A percentile compares a stretch with the other conserved stretches of the same genome.
Conservation (phyloP, 2,797 vertebrate genomes). For the Anas acuta region DNA sequence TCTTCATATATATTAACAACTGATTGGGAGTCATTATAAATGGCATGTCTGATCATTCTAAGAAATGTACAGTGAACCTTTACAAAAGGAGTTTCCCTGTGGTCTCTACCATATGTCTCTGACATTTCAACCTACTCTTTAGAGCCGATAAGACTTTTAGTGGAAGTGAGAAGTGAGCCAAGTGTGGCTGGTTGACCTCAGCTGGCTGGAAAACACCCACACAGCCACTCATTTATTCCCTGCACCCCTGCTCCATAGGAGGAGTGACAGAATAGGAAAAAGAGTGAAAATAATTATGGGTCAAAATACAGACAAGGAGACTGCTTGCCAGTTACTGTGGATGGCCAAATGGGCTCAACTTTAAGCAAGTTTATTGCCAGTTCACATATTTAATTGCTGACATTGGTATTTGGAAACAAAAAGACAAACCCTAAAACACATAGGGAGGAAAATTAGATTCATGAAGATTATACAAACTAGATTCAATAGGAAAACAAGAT, state of each 20-base stretch:
- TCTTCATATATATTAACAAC: neutral
- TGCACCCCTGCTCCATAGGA: neutral
- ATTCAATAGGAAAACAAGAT: too few relatives aligned
- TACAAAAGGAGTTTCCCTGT: neutral
- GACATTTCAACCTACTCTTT: neutral
- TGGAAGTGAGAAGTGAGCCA: neutral
- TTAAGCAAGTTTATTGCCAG: neutral
- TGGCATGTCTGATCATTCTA: neutral
- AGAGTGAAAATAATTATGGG: neutral
- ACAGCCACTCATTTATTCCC: accelerated
- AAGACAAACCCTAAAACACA: neutral
- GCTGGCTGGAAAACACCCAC: neutral
- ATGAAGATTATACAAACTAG: too few relatives aligned
- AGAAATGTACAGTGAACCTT: neutral
- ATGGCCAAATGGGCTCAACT: neutral
- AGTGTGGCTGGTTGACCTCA: neutral
- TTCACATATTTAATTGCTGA: neutral
- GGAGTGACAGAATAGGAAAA: neutral
- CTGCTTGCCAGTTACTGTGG: neutral
- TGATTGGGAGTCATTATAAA: neutral
- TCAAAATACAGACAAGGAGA: neutral
- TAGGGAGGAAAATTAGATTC: neutral
- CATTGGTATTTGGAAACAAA: neutral
- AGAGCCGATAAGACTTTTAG: neutral
- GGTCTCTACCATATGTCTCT: neutral